Evolutionary conservation across 2,797 vertebrate species (phyloP).

Genomic region (Notoglanidium macrostoma): DNA sequence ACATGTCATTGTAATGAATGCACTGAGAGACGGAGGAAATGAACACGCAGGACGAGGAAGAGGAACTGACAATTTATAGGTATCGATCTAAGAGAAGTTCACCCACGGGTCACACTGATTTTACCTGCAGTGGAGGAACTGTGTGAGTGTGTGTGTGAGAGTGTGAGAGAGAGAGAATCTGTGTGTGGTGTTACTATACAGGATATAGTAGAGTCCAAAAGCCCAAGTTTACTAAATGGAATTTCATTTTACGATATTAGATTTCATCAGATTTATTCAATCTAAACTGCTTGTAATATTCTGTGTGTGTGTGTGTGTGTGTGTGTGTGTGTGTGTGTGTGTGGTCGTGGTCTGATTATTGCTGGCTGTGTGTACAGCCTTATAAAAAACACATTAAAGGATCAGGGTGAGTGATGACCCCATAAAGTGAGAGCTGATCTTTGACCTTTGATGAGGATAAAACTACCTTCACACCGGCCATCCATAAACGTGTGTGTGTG

Average conservation of each 20-base stretch:
- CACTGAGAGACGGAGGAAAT: background rate
- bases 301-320: background rate
- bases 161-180: background rate
- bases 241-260: background rate
- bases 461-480: conserved; percentile 17
- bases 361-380: conserved; percentile 23
- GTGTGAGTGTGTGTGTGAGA: background rate
- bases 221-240: background rate
- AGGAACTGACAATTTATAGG: background rate
- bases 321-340: background rate
- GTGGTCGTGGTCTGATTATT: background rate
- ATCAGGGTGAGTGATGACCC: conserved; percentile 31
- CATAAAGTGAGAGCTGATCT: conserved; percentile 12
- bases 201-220: background rate
- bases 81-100: conserved; percentile 16
- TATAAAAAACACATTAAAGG: conserved; percentile 27
- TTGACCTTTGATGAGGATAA: conserved; percentile 16
- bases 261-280: background rate
- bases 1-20: background rate
- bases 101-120: background rate
- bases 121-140: background rate
- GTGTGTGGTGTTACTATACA: background rate
- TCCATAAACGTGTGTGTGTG: conserved; percentile 19
- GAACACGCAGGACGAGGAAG: background rate
- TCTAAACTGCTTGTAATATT: background rate